phyloP scores from a whole-genome alignment of 2,888 invertebrate species.

The Drosophila ezoana region DNA sequence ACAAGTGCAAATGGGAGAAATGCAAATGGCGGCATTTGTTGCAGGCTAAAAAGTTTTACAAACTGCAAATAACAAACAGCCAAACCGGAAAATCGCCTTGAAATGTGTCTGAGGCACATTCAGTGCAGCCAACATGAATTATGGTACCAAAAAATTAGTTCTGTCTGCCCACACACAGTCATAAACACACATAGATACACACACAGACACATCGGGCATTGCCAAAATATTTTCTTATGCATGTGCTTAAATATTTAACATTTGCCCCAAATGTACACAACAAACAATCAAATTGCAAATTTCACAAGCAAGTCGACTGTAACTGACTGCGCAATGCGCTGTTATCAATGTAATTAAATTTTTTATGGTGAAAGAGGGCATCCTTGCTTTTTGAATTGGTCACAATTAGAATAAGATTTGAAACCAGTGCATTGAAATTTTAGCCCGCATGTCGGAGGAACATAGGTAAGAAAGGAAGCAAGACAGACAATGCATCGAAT shows the following conservation, averaged over 20 bases:
- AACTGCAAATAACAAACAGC: constrained; percentile 55
- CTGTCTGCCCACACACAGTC: constrained; percentile 44
- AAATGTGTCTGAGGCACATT: constrained; percentile 74
- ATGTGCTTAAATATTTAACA: constrained; percentile 39
- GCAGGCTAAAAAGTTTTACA: constrained; percentile 41
- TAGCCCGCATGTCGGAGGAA: too few species aligned
- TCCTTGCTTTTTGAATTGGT: too few species aligned
- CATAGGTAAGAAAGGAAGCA: too few species aligned
- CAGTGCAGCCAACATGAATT: constrained; percentile 62
- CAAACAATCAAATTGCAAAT: constrained; percentile 19
- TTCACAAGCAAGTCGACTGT: neutral
- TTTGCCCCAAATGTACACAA: constrained; percentile 15
- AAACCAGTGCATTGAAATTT: too few species aligned
- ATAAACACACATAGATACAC: constrained; percentile 22
- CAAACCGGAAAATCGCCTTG: constrained; percentile 69
- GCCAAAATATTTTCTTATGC: constrained; percentile 28
- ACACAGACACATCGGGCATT: constrained; percentile 14
- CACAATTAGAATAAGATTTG: too few species aligned
- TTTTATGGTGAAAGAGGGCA: too few species aligned
- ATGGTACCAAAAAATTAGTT: constrained; percentile 54
- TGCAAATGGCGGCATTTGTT: constrained; percentile 53
- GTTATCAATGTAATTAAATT: neutral
- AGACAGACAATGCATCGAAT: too few species aligned
- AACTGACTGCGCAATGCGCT: neutral
- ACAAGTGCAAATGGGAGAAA: constrained; percentile 23